phyloP scores from a whole-genome alignment of 2,888 invertebrate genomes.

The Drosophila mercatorum region DNA sequence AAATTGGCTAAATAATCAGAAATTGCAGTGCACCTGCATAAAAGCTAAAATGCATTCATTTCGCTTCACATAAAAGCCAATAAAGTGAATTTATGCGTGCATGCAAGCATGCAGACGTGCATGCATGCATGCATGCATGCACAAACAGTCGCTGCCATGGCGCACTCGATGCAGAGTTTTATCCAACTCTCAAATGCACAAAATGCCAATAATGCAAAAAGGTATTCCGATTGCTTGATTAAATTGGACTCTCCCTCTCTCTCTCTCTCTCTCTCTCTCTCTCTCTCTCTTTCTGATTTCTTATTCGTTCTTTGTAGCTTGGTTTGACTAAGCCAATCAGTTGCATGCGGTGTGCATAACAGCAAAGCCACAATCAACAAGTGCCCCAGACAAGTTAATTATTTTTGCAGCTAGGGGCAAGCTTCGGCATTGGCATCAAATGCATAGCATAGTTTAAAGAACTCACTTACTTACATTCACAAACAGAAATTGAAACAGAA shows the following conservation, averaged over 20 bases:
- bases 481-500: not conserved
- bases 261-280: too few species aligned
- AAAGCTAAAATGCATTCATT: not conserved
- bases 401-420: slow-evolving; percentile 7
- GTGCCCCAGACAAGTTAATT: slow-evolving; percentile 12
- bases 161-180: not conserved
- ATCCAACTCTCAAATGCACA: not conserved
- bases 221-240: not conserved
- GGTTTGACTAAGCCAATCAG: slow-evolving; percentile 1
- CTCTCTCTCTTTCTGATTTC: too few species aligned
- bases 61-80: slow-evolving; percentile 3
- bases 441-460: slow-evolving; percentile 2
- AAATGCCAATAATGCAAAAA: slow-evolving; percentile 5
- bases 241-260: not conserved
- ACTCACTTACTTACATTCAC: not conserved
- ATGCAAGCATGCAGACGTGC: not conserved
- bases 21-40: not conserved
- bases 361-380: slow-evolving; percentile 9
- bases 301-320: not conserved
- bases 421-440: not conserved
- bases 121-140: not conserved
- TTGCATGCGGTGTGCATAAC: not conserved
- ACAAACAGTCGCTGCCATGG: not conserved
- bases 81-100: slow-evolving; percentile 5
- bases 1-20: not conserved